Evolutionary conservation across 2,888 invertebrate species (phyloP).

Genomic region (Orchesella flavescens): DNA sequence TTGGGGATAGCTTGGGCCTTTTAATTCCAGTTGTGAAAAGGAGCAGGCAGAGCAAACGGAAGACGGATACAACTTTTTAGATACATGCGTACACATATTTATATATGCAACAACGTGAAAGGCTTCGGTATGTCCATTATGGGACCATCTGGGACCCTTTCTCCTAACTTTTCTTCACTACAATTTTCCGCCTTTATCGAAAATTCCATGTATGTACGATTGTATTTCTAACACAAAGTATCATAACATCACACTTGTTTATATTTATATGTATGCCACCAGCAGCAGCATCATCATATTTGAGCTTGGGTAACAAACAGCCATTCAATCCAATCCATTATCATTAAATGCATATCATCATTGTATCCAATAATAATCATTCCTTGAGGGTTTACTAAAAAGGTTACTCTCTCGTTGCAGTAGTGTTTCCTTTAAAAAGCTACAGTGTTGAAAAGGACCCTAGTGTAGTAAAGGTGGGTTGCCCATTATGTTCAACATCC

Average conservation of each 20-base stretch:
- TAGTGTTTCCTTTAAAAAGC: background rate
- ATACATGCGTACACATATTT: slow-evolving; percentile 2
- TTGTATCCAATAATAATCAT: slow-evolving; percentile 29
- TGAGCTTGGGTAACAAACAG: background rate
- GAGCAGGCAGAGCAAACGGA: slow-evolving; percentile 8
- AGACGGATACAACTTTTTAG: background rate
- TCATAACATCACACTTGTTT: too few species aligned
- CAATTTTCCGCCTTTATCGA: background rate
- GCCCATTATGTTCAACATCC: background rate
- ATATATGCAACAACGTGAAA: too few species aligned
- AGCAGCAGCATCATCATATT: too few species aligned
- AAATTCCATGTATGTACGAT: too few species aligned
- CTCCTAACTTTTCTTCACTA: background rate
- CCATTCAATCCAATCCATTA: slow-evolving; percentile 64
- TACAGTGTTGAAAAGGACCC: too few species aligned
- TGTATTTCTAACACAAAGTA: too few species aligned
- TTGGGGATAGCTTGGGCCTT: slow-evolving; percentile 28
- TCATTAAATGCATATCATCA: slow-evolving; percentile 58
- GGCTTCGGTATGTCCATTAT: too few species aligned
- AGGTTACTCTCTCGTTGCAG: background rate
- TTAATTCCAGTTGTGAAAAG: slow-evolving; percentile 47
- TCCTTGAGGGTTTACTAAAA: background rate
- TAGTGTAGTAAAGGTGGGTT: too few species aligned
- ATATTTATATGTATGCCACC: too few species aligned
- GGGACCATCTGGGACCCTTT: slow-evolving; percentile 62